phyloP scores from a whole-genome alignment of 2,888 invertebrate species.

The Volucella inanis region DNA sequence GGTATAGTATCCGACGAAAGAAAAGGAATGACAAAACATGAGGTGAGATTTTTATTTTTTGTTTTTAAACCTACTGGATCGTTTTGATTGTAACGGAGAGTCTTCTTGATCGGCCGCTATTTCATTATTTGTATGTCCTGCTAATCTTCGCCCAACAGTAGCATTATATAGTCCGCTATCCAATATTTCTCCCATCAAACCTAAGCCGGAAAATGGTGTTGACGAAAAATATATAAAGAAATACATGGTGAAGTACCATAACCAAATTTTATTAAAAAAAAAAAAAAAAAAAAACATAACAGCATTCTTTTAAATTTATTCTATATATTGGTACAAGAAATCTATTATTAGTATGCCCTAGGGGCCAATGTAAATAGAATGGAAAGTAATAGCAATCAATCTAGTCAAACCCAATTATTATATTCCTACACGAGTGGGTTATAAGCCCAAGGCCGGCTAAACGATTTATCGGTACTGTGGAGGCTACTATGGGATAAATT shows the following conservation, averaged over 20 bases:
- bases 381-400: too few relatives aligned
- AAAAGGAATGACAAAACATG: conserved; percentile 66
- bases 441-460: too few relatives aligned
- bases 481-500: too few relatives aligned
- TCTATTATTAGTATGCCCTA: too few relatives aligned
- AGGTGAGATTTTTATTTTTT: conserved; percentile 53
- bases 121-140: conserved; percentile 78
- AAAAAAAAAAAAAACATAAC: conserved; percentile 6
- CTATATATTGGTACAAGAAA: not conserved
- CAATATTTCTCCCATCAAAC: conserved; percentile 81
- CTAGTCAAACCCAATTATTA: too few relatives aligned
- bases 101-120: conserved; percentile 85
- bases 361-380: too few relatives aligned
- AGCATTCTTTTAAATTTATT: not conserved
- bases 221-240: conserved; percentile 58
- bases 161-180: conserved; percentile 77
- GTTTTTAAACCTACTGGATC: conserved; percentile 89
- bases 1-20: conserved; percentile 50
- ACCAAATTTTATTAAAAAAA: conserved; percentile 43
- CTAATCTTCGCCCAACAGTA: conserved; percentile 83
- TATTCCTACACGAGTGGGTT: too few relatives aligned
- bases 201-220: conserved; percentile 66
- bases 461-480: too few relatives aligned
- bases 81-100: conserved; percentile 92
- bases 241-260: conserved; percentile 52